A percentile compares a stretch with the other conserved stretches of the same genome.
These are phyloP conservation scores for Mionectes olivaceus DNA, from an alignment of 2,797 vertebrate genomes.

Conservation along the genomic window DNA sequence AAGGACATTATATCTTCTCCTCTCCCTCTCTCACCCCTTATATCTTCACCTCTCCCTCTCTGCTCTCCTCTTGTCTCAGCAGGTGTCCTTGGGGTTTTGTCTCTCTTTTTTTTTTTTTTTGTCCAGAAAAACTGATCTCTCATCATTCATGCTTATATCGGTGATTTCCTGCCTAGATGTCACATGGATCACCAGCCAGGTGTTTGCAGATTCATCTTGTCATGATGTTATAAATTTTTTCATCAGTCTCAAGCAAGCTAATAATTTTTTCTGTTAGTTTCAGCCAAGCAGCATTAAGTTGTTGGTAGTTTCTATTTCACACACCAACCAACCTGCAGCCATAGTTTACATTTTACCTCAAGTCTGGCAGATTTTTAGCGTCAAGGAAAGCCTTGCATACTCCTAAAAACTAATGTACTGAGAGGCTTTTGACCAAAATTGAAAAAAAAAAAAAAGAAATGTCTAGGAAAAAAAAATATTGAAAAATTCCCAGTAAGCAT, in stretches of 20 bases:
- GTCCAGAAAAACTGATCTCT: neutral
- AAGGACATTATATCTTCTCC: neutral
- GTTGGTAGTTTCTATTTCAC: neutral
- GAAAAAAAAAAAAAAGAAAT: neutral
- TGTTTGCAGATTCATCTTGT: neutral
- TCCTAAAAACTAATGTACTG: neutral
- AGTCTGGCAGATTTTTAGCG: neutral
- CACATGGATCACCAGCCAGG: neutral
- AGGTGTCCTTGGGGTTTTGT: neutral
- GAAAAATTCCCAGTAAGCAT: neutral
- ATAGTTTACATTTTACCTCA: neutral
- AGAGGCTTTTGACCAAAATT: neutral
- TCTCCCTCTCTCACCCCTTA: too few species aligned
- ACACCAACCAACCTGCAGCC: neutral
- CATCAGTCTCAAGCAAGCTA: neutral
- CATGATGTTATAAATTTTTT: neutral
- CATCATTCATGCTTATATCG: rapidly evolving
- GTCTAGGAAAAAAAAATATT: neutral
- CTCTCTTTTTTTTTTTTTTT: neutral
- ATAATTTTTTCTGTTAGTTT: neutral
- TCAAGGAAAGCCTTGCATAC: neutral
- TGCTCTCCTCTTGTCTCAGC: neutral
- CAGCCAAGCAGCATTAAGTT: neutral
- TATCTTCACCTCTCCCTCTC: too few species aligned
- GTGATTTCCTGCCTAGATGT: neutral